Evolutionary conservation across 2,113 vertebrate species (phyloP), one percentile per base, ranked within the genome.

Genomic region (Brachypodius melanocephalos): DNA sequence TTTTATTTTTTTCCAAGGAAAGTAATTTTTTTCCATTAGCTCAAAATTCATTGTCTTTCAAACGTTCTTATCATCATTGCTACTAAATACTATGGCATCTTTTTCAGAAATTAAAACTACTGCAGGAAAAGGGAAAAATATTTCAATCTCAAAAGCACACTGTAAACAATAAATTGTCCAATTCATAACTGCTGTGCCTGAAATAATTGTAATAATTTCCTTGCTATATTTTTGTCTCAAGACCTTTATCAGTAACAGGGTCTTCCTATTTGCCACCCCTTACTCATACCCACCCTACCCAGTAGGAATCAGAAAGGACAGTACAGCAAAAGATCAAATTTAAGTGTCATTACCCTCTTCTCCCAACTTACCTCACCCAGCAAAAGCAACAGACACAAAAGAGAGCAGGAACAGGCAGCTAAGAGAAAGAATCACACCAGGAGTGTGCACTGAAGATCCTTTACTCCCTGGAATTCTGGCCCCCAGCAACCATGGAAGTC

Each of bases 31-130:
- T 45, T 29, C 49, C 63, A 66, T 62, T 73, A 55, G 45, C 75
- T 77, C 43, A 91, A 49, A 72, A 93, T 82, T 21, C 36, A 80
- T 69, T 65, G 13, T 54, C 74, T 96, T 83, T 81, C 45, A 52
- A 94, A 69, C 36, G 22, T 31, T 66, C 73, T 72, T 89, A 71
- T 77, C 69, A 67, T 57, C 88, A 43, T 7, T 82, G 69, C 84
- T 88, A 14, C 32, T 71, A 77, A 85, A 81, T 43, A 87, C 14
- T 31, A 62, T 5, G 15, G 52, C 68, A 92, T 63, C 58, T 55
- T 74, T 92, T 92, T 94, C 83, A 94, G 69, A 80, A 97, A 96
- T 96, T 84, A 15, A 49, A 96, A 88, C 67, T 97, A 94, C 68
- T 83, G 62, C 43, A 93, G 65, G 38, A 93, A 95, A 89, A 95